Conservation (phyloP, 2,888 invertebrate genomes). For the Mechanitis mazaeus region DNA sequence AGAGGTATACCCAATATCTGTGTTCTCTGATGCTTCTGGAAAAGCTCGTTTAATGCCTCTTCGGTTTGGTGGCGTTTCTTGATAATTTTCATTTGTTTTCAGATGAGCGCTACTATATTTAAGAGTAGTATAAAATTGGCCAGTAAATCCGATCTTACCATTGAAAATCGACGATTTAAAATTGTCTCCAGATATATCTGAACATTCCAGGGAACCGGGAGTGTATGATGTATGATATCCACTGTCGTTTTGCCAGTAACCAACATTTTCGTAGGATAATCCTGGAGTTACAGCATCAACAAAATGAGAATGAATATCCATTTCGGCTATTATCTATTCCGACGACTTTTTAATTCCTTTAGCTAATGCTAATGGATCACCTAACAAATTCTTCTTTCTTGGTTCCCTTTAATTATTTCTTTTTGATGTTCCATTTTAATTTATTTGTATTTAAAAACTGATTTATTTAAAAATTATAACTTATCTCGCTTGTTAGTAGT, state of each 20-base stretch:
- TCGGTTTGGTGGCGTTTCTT: conserved; percentile 47
- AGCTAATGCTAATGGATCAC: background rate
- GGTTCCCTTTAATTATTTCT: background rate
- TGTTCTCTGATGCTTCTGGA: conserved; percentile 44
- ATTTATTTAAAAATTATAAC: background rate
- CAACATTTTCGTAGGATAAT: conserved; percentile 44
- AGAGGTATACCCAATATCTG: conserved; percentile 36
- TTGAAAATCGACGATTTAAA: conserved; percentile 42
- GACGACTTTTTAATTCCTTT: conserved; percentile 8
- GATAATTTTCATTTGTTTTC: conserved; percentile 30
- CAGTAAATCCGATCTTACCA: conserved; percentile 40
- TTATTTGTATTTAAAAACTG: background rate
- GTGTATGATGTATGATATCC: conserved; percentile 67
- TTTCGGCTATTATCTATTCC: conserved; percentile 29
- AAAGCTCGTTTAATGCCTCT: conserved; percentile 55
- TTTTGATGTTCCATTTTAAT: conserved; percentile 13
- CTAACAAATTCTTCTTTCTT: conserved; percentile 1
- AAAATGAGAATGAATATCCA: conserved; percentile 56
- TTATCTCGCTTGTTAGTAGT: conserved; percentile 5
- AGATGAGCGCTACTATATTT: conserved; percentile 31
- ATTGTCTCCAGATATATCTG: conserved; percentile 51
- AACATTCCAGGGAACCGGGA: conserved; percentile 57
- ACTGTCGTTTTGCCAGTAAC: conserved; percentile 63
- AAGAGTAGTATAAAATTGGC: conserved; percentile 40
- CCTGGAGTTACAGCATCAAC: conserved; percentile 49